These are phyloP conservation scores for Lepidocyrtoides sp. DNA, from an alignment of 2,888 invertebrate genomes.

Conservation along the genomic window DNA sequence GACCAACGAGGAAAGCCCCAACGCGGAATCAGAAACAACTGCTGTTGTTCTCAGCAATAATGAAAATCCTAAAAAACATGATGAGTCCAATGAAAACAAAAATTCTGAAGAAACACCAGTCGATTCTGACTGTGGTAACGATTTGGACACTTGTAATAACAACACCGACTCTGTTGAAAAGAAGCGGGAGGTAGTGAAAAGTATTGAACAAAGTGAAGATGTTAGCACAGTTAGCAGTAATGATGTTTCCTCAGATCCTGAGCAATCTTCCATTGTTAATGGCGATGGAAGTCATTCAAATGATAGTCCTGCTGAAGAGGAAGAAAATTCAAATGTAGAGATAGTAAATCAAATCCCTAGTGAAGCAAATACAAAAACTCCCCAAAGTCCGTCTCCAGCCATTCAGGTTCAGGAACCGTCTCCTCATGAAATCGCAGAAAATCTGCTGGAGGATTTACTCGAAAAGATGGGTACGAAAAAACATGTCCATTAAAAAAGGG, in stretches of 20 bases:
- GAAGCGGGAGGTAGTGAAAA: conserved; percentile 37
- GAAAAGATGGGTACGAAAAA: conserved; percentile 80
- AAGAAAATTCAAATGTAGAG: conserved; percentile 43
- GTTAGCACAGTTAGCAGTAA: background rate
- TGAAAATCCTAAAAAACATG: conserved; percentile 5
- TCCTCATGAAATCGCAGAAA: conserved; percentile 82
- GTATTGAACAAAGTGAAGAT: background rate
- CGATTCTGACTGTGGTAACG: background rate
- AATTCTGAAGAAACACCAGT: background rate
- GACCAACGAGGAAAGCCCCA: background rate
- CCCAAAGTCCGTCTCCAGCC: conserved; percentile 62
- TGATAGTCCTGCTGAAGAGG: conserved; percentile 42
- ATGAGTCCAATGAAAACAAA: background rate
- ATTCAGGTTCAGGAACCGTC: conserved; percentile 79
- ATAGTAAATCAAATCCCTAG: conserved; percentile 32
- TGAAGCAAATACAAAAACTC: conserved; percentile 1
- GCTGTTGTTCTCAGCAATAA: conserved; percentile 17
- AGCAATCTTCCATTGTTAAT: conserved; percentile 37
- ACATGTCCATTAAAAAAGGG: too few species aligned
- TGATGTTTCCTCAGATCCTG: too few species aligned
- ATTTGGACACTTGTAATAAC: conserved; percentile 35
- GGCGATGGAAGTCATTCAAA: conserved; percentile 46
- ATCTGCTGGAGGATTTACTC: conserved; percentile 80
- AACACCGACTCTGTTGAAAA: background rate
- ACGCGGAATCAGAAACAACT: background rate